Evolutionary conservation across 2,888 invertebrate species (phyloP).

Genomic region (Phyllotreta cruciferae): DNA sequence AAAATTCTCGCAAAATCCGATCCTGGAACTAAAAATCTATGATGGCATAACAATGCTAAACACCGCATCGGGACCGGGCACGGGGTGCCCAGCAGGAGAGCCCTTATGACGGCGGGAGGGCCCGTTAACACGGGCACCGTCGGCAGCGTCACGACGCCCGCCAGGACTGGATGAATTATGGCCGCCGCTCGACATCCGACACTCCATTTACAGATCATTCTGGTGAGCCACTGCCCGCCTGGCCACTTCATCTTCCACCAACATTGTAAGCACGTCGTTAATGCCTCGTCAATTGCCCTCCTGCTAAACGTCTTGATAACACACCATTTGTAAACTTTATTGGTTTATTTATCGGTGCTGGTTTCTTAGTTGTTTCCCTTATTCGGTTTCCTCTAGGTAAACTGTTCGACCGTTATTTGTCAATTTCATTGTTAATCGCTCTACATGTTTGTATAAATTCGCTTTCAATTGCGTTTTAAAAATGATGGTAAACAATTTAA

Average conservation of each 20-base stretch:
- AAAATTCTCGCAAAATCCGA: slow-evolving; percentile 5
- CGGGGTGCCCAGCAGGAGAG: slow-evolving; percentile 54
- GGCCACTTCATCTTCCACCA: slow-evolving; percentile 62
- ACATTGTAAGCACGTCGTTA: slow-evolving; percentile 54
- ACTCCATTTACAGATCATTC: slow-evolving; percentile 69
- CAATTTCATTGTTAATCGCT: neutral
- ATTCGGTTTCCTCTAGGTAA: slow-evolving; percentile 7
- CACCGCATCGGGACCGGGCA: slow-evolving; percentile 50
- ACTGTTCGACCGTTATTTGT: slow-evolving; percentile 9
- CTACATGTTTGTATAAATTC: no score
- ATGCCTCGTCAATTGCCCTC: slow-evolving; percentile 53
- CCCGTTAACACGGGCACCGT: slow-evolving; percentile 54
- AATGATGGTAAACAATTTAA: no score
- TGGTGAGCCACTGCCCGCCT: slow-evolving; percentile 62
- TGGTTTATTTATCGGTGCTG: slow-evolving; percentile 53
- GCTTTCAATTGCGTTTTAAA: no score
- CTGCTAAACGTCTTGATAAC: slow-evolving; percentile 58
- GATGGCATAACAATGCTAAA: slow-evolving; percentile 50
- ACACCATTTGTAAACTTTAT: slow-evolving; percentile 55
- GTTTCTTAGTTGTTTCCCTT: slow-evolving; percentile 23
- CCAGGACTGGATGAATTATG: slow-evolving; percentile 61
- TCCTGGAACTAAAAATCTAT: slow-evolving; percentile 22
- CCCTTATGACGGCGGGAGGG: slow-evolving; percentile 52
- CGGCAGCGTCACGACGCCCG: slow-evolving; percentile 35
- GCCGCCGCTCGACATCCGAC: slow-evolving; percentile 61